phyloP scores from a whole-genome alignment of 2,113 vertebrate genomes.

The Microcebus jonahi region DNA sequence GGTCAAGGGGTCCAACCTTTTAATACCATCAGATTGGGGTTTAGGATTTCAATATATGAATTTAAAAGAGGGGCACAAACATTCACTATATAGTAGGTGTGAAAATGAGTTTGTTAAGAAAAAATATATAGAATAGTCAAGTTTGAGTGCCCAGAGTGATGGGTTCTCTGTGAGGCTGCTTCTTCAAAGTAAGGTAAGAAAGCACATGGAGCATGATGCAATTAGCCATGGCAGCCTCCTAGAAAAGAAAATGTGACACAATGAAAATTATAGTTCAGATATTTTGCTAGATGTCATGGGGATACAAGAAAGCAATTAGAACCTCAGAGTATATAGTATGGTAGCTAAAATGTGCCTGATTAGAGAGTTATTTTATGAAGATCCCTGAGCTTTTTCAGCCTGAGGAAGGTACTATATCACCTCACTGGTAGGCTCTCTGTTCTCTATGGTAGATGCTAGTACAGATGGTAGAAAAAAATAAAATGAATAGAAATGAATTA shows the following conservation, averaged over 20 bases:
- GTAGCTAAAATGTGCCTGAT: neutral
- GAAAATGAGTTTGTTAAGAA: neutral
- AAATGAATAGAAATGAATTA: neutral
- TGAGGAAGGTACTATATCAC: no score
- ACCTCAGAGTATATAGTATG: neutral
- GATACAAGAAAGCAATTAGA: neutral
- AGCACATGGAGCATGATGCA: neutral
- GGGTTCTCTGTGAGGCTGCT: neutral
- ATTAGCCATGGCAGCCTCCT: neutral
- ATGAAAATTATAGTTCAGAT: neutral
- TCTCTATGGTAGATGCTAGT: neutral
- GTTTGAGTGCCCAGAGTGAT: neutral
- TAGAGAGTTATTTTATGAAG: neutral
- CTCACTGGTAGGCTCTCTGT: neutral
- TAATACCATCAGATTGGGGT: neutral
- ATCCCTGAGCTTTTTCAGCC: neutral
- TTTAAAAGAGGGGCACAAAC: neutral
- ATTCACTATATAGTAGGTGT: neutral
- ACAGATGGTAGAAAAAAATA: neutral
- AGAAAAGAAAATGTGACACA: neutral
- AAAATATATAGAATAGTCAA: rapidly evolving
- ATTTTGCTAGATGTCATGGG: neutral
- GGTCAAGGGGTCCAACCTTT: neutral
- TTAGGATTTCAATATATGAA: neutral
- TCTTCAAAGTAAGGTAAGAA: neutral